Conservation (phyloP, 2,888 invertebrate species). For the Latheticus oryzae region DNA sequence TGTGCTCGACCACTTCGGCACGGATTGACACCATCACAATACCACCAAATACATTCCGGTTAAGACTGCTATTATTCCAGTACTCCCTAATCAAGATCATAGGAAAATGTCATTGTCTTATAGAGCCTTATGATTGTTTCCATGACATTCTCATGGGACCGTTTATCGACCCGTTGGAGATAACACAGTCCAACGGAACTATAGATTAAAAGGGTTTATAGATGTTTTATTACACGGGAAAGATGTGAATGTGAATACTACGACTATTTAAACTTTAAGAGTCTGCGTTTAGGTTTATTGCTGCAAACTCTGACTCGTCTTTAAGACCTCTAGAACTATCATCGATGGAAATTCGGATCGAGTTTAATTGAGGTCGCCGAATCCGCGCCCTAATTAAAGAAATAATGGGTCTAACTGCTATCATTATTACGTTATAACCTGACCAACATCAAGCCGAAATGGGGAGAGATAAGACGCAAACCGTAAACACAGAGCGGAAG, state of each 20-base stretch:
- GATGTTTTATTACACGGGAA: conserved; percentile 37
- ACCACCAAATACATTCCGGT: conserved; percentile 10
- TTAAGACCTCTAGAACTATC: conserved; percentile 5
- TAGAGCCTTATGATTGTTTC: conserved; percentile 35
- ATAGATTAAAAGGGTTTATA: conserved; percentile 38
- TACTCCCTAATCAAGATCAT: conserved; percentile 32
- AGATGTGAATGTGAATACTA: conserved; percentile 32
- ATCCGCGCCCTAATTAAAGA: conserved; percentile 23
- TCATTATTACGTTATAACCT: conserved; percentile 25
- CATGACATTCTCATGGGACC: conserved; percentile 33
- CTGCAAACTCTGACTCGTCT: conserved; percentile 12
- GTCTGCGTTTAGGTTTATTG: conserved; percentile 31
- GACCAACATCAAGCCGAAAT: conserved; percentile 17
- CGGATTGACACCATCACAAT: conserved; percentile 30
- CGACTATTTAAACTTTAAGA: conserved; percentile 40
- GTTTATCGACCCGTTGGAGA: conserved; percentile 26
- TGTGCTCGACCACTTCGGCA: conserved; percentile 8
- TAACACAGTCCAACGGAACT: conserved; percentile 26
- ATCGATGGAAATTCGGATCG: conserved; percentile 26
- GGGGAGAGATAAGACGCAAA: conserved; percentile 10
- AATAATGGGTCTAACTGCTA: conserved; percentile 13
- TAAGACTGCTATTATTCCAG: conserved; percentile 30
- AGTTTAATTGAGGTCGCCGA: conserved; percentile 27
- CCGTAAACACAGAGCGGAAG: conserved; percentile 14
- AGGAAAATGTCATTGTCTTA: conserved; percentile 40